A percentile compares a stretch with the other conserved stretches of the same genome.
phyloP scores from a whole-genome alignment of 2,888 invertebrate genomes.

The Brachyptera putata region DNA sequence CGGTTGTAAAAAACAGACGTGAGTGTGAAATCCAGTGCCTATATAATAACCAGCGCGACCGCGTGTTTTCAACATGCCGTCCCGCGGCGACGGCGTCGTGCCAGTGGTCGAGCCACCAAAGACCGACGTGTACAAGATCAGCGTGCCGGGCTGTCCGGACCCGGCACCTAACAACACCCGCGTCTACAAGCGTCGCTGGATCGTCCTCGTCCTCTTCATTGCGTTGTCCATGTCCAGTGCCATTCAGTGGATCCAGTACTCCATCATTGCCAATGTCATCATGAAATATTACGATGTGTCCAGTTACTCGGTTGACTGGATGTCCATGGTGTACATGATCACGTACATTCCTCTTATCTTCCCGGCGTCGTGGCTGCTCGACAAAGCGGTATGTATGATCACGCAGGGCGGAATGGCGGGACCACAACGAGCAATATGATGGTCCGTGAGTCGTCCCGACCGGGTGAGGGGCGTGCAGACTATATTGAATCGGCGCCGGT shows the following conservation, averaged over 20 bases:
- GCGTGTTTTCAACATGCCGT: no score
- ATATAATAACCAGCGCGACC: no score
- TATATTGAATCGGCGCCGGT: no score
- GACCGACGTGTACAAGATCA: constrained; percentile 10
- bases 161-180: constrained; percentile 35
- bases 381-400: constrained; percentile 82
- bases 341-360: constrained; percentile 96
- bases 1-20: no score
- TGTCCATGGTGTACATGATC: constrained; percentile 97
- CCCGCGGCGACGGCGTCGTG: no score
- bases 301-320: constrained; percentile 80
- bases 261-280: constrained; percentile 85
- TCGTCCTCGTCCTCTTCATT: constrained; percentile 81
- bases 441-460: no score
- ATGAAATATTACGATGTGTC: constrained; percentile 72
- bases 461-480: no score
- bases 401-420: no score
- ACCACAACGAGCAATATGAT: no score
- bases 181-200: constrained; percentile 69
- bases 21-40: no score
- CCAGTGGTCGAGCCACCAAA: neutral
- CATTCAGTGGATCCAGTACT: constrained; percentile 96
- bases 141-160: neutral
- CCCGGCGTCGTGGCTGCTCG: constrained; percentile 93
- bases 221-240: constrained; percentile 87